Percentiles rank a stretch among this genome's conserved stretches.
Conservation (phyloP, 1,140 invertebrate species). For the Papilio xuthus region DNA sequence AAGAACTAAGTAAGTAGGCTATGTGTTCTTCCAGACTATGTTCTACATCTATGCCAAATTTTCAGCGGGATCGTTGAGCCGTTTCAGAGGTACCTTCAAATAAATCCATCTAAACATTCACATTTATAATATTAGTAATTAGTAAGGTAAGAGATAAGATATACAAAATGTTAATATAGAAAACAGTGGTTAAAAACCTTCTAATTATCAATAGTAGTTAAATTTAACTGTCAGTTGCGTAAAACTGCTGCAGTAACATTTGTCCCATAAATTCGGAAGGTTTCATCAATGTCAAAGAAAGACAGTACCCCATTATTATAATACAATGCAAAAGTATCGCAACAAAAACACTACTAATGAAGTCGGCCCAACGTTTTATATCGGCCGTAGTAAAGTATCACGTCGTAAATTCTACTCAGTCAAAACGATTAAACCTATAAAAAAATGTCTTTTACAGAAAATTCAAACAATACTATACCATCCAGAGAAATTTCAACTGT, state of each 20-base stretch:
- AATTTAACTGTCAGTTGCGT: background rate
- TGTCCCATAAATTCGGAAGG: conserved; percentile 61
- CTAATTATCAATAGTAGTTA: background rate
- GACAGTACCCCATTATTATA: conserved; percentile 59
- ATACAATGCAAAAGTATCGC: conserved; percentile 59
- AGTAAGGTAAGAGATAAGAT: no score
- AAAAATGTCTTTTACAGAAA: conserved; percentile 66
- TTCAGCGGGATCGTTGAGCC: no score
- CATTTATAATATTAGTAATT: no score
- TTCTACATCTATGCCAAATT: no score
- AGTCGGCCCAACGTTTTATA: conserved; percentile 73
- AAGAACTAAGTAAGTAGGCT: no score
- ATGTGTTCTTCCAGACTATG: no score
- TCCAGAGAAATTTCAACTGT: conserved; percentile 44
- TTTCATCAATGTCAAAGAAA: conserved; percentile 61
- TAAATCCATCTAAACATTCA: no score
- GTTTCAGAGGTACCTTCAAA: no score
- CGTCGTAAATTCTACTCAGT: conserved; percentile 79
- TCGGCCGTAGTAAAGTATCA: conserved; percentile 71
- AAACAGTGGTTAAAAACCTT: background rate
- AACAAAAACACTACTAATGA: conserved; percentile 74
- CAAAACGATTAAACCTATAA: conserved; percentile 74
- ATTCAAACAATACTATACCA: conserved; percentile 48
- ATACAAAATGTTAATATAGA: background rate
- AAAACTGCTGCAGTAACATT: background rate